Base-by-base conservation (phyloP, 2,113 vertebrate genomes). In the Ivindomyrus marchei region DNA sequence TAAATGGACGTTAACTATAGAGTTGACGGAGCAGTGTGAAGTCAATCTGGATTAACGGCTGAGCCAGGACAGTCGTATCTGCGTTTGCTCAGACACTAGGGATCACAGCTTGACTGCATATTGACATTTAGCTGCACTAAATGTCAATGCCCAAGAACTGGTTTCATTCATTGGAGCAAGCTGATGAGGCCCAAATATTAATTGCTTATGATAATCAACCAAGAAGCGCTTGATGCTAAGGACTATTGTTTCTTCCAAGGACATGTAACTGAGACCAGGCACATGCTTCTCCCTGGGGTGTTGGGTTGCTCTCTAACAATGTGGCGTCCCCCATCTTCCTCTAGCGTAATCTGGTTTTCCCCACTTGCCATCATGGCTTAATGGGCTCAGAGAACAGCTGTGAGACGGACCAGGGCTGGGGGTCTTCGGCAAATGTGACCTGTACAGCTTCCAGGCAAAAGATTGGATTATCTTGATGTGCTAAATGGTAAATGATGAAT, bases 1-100 rank as follows among this genome's bases (percentile, higher is more conserved):
- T 47, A 88, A 88, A 88, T 11, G 62, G 62, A 70, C 24, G 53
- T 88, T 88, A 87, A 87, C 49, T 53, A 87, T 53, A 52, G n/a
- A 53, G 85, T 8, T 87, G 56, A 70, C 88, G 7, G 42, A 47
- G 88, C 88, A 31, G 62, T 24, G 45, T 74, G 58, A 88, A 74
- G 62, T 88, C 88, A 70, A 31, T 70, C 58, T 47, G 5, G 88
- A 74, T 88, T 74, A 88, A 88, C 74, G 53, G 45, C 8, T 17
- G 7, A 5, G 8, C 88, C n/a, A 24, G 58, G 27, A 70, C 24
- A 70, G 45, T 88, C 42, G 21, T 70, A 47, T 62, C 17, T 70
- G 39, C 11, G 15, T 70, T 88, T 24, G 10, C 39, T 88, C 39
- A 39, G 8, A 49, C 19, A 62, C 58, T 19, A 15, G 83, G 58